Base-by-base conservation (phyloP, 2,888 invertebrate species). In the Tenthredo amoena region DNA sequence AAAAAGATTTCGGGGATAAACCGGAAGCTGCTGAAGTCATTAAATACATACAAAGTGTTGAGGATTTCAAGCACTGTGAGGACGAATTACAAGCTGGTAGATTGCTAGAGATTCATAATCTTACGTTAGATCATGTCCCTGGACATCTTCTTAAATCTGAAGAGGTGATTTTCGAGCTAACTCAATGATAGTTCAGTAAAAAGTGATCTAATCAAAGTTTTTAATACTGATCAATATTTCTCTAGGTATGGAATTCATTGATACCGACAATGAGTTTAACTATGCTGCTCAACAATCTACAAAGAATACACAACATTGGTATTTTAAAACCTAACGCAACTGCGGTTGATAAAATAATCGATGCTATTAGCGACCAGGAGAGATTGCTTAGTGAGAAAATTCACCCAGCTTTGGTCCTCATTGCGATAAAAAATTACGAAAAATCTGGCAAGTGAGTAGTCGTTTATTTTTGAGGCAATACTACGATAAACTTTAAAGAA, bases 61-160 rank as follows among this genome's bases (percentile, higher is more conserved):
- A 93, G 86, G 86, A 90, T 18, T 92, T 93, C 21, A 92, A 92
- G 86, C 91, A 90, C 58, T 93, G 92, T 74, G 89, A 90, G 10
- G 95, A 96, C 88, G 94, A 95, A 12, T 89, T 90, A 0, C 92
- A 93, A 5, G 96, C 96, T 4, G 95, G 95, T 1, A 91, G 91
- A 18, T 91, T 96, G 21, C 94, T 95, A 0, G 92, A 94, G 85
- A 92, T 94, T 62, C 92, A 95, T 87, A 93, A 95, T 77, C 95
- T 96, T 77, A 95, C 95, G 10, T 93, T 97, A 62, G 96, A 96
- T 88, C 96, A 97, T 91, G 94, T 97, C n/a, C 96, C 97, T 84
- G 95, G 96, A 7, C 95, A 95, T 89, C 93, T 96, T 86, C 93
- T 96, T 72, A 96, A 96, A 88, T 95, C 95, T 72, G 94, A 95